Evolutionary conservation across 2,888 invertebrate species (phyloP).

Genomic region (Trichopoda pennipes): DNA sequence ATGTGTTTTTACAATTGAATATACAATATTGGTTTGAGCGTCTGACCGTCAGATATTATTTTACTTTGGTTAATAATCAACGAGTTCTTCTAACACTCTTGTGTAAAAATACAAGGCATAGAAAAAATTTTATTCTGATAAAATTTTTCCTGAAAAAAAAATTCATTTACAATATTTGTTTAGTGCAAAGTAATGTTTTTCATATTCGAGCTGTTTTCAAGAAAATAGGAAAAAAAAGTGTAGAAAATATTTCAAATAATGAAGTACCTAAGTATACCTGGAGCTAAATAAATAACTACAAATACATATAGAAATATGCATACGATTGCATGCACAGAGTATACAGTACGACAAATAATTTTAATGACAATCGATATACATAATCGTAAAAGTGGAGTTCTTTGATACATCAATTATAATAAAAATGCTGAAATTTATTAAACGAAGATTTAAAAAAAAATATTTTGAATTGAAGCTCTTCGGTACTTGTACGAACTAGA

Average conservation of each 20-base stretch:
- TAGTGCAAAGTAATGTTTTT: conserved; percentile 63
- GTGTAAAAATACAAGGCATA: conserved; percentile 43
- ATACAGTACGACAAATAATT: no score
- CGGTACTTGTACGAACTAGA: no score
- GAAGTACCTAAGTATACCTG: conserved; percentile 5
- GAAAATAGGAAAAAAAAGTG: conserved; percentile 21
- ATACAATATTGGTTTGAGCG: conserved; percentile 40
- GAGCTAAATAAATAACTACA: conserved; percentile 58
- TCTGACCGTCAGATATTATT: conserved; percentile 27
- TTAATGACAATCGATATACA: no score
- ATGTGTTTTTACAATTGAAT: conserved; percentile 27
- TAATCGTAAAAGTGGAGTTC: no score
- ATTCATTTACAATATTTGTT: conserved; percentile 60
- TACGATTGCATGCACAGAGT: no score
- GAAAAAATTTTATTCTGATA: conserved; percentile 34
- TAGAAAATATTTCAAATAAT: conserved; percentile 22
- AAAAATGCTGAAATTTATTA: no score
- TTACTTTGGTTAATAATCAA: conserved; percentile 32
- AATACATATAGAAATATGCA: conserved; percentile 15
- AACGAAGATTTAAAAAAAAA: no score
- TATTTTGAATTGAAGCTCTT: no score
- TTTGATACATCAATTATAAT: no score
- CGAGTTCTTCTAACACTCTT: conserved; percentile 59
- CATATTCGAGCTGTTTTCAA: conserved; percentile 26
- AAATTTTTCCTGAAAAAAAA: conserved; percentile 26